Percentiles rank a stretch among this genome's conserved stretches.
These are phyloP conservation scores for Drosophila truncata DNA, from an alignment of 1,140 invertebrate species.

Conservation along the genomic window DNA sequence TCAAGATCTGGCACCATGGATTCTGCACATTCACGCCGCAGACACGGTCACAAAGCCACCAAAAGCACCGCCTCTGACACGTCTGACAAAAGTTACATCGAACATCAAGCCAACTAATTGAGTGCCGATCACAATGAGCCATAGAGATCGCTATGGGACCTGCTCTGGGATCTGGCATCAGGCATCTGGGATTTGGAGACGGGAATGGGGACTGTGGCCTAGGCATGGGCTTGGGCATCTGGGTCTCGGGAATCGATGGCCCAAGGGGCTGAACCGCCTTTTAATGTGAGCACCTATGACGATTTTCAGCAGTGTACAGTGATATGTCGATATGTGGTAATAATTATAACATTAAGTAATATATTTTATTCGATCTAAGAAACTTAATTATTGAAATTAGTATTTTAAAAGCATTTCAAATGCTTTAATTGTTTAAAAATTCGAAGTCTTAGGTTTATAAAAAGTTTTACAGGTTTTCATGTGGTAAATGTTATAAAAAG, in stretches of 20 bases:
- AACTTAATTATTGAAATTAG: neutral
- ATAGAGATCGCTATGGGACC: slow-evolving; percentile 48
- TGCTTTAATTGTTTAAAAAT: neutral
- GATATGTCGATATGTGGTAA: neutral
- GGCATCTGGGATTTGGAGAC: slow-evolving; percentile 10
- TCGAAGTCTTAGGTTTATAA: neutral
- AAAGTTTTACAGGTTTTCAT: neutral
- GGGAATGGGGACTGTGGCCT: slow-evolving; percentile 4
- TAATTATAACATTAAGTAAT: too few relatives aligned
- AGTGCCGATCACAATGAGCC: slow-evolving; percentile 78
- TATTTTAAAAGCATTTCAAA: neutral
- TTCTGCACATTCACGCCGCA: slow-evolving; percentile 79
- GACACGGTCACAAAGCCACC: slow-evolving; percentile 68
- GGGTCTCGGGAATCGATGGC: slow-evolving; percentile 19
- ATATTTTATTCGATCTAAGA: neutral
- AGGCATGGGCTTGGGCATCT: slow-evolving; percentile 1
- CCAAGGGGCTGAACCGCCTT: slow-evolving; percentile 50
- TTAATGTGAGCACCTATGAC: slow-evolving; percentile 75
- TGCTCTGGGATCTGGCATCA: slow-evolving; percentile 15
- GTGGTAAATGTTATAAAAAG: too few relatives aligned
- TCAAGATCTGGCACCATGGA: slow-evolving; percentile 44
- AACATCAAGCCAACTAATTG: slow-evolving; percentile 81
- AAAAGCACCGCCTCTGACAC: slow-evolving; percentile 81
- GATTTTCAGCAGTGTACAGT: slow-evolving; percentile 40
- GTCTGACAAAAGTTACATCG: slow-evolving; percentile 81